Evolutionary conservation across 1,140 invertebrate genomes (phyloP).

Genomic region (Himalopsyche phryganea): DNA sequence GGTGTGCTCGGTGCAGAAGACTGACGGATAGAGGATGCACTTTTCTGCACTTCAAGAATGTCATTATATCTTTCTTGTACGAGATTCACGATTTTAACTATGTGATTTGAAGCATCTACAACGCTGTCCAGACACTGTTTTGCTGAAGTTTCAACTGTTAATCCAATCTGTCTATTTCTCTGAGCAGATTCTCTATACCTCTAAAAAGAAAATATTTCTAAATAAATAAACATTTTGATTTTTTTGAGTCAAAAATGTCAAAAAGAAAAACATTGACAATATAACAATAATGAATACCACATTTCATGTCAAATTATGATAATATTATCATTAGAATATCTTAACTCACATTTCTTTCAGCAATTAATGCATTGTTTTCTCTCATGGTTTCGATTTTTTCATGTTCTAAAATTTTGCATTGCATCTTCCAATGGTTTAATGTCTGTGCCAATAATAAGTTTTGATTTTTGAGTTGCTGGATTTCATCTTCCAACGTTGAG

Average conservation of each 20-base stretch:
- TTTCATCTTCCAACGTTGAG: slow-evolving; percentile 17
- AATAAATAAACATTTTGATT: neutral
- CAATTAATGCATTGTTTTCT: slow-evolving; percentile 20
- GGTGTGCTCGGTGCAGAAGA: too few relatives aligned
- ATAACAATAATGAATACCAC: too few relatives aligned
- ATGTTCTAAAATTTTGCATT: slow-evolving; percentile 18
- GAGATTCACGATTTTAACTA: neutral
- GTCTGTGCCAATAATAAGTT: slow-evolving; percentile 21
- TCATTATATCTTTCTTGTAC: too few relatives aligned
- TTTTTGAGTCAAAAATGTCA: neutral
- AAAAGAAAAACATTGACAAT: neutral
- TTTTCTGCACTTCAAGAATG: too few relatives aligned
- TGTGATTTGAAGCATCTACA: neutral
- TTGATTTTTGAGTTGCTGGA: slow-evolving; percentile 19
- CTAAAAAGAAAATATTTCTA: slow-evolving; percentile 13
- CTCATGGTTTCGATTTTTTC: slow-evolving; percentile 18
- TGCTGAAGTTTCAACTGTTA: neutral
- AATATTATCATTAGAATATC: too few relatives aligned
- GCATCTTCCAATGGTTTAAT: slow-evolving; percentile 13
- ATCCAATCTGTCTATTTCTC: neutral
- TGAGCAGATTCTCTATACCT: slow-evolving; percentile 11
- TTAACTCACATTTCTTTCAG: slow-evolving; percentile 14
- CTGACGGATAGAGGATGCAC: too few relatives aligned
- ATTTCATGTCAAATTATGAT: too few relatives aligned
- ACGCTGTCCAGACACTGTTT: neutral